These are phyloP conservation scores for Enteromius viviparus DNA, from an alignment of 2,797 vertebrate species.

Conservation along the genomic window DNA sequence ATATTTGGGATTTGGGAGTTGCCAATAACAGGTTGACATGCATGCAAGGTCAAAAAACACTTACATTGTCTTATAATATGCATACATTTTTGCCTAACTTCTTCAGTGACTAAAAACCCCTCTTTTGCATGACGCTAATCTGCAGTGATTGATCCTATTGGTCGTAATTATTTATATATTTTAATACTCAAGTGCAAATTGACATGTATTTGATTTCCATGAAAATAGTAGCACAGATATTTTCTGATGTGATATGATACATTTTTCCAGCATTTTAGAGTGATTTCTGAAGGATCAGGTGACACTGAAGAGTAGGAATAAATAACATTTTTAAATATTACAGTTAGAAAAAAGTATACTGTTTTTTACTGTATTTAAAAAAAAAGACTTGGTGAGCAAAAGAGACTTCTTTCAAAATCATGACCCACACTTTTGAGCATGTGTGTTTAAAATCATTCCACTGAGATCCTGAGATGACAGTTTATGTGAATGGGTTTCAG, in stretches of 20 bases:
- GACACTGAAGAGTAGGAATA: background rate
- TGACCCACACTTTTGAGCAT: background rate
- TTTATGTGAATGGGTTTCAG: background rate
- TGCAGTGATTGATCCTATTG: too few species aligned
- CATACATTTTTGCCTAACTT: too few species aligned
- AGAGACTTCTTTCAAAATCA: background rate
- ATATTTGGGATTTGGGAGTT: too few species aligned
- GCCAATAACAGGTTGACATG: too few species aligned
- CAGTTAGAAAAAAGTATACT: background rate
- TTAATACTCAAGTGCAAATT: background rate
- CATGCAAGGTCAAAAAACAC: too few species aligned
- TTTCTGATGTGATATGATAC: background rate
- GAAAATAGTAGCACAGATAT: background rate
- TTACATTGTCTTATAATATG: too few species aligned
- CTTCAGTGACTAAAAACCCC: too few species aligned
- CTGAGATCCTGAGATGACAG: background rate
- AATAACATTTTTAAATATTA: background rate
- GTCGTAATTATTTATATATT: too few species aligned
- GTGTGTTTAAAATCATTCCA: background rate
- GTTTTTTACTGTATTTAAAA: background rate
- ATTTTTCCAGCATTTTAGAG: background rate
- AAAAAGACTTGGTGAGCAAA: background rate
- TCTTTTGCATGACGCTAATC: too few species aligned
- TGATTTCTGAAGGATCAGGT: background rate
- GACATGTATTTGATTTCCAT: background rate